Percentiles rank a stretch among this genome's conserved stretches.
phyloP scores from a whole-genome alignment of 2,113 vertebrate species.

The Cynoglossus semilaevis region DNA sequence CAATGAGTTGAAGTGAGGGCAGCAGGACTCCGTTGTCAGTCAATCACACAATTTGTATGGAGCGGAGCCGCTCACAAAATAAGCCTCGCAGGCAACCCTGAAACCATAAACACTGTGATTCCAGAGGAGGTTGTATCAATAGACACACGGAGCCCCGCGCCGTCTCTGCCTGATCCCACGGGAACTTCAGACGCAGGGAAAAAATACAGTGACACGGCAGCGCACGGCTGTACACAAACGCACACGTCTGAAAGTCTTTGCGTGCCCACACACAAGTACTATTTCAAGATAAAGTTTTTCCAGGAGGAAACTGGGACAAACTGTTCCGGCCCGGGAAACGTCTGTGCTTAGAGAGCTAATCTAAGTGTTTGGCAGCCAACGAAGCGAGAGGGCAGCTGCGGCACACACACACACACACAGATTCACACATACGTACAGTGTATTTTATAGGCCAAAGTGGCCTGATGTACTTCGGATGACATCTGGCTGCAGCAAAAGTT shows the following conservation, averaged over 20 bases:
- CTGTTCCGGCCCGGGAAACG: constrained; percentile 57
- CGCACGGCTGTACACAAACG: constrained; percentile 8
- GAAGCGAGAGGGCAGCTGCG: constrained; percentile 25
- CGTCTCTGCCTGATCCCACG: constrained; percentile 21
- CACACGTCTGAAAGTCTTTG: constrained; percentile 15
- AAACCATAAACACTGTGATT: constrained; percentile 10
- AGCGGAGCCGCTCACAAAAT: constrained; percentile 38
- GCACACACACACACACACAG: constrained; percentile 11
- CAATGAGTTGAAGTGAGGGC: background rate
- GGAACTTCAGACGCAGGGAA: constrained; percentile 7
- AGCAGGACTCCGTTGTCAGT: background rate
- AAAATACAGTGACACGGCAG: constrained; percentile 7
- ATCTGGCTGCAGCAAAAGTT: constrained; percentile 37
- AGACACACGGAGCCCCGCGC: constrained; percentile 6
- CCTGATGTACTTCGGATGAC: constrained; percentile 49
- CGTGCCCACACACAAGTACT: constrained; percentile 2
- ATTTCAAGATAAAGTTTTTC: constrained; percentile 45
- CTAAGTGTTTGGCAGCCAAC: constrained; percentile 63
- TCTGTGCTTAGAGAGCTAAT: constrained; percentile 62
- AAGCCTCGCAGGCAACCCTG: constrained; percentile 30
- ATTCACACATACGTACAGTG: constrained; percentile 7
- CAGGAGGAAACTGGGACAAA: constrained; percentile 64
- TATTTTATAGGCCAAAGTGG: constrained; percentile 34
- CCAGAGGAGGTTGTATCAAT: constrained; percentile 24
- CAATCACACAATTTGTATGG: constrained; percentile 26